These are phyloP conservation scores for Panthera uncia DNA, from an alignment of 2,113 vertebrate genomes.

Conservation along the genomic window DNA sequence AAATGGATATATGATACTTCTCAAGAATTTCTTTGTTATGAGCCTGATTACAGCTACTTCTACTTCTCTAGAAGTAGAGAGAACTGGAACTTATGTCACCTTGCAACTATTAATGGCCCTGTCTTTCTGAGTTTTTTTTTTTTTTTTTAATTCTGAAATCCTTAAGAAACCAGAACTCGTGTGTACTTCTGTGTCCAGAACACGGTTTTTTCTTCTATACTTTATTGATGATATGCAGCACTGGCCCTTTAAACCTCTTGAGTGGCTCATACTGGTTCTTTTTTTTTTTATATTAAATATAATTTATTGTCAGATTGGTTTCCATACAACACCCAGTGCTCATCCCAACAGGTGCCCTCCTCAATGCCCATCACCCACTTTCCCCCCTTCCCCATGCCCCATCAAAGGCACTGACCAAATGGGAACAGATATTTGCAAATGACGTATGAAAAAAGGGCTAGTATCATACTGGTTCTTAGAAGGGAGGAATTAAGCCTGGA, in stretches of 20 bases:
- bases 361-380: too few relatives aligned
- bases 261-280: not conserved
- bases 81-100: not conserved
- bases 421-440: too few relatives aligned
- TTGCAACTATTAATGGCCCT: not conserved
- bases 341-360: too few relatives aligned
- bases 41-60: not conserved
- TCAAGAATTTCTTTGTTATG: not conserved
- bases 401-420: too few relatives aligned
- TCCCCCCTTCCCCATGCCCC: too few relatives aligned
- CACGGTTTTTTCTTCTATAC: not conserved
- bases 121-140: not conserved
- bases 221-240: not conserved
- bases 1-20: not conserved
- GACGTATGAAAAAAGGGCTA: too few relatives aligned
- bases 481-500: not conserved
- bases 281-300: too few relatives aligned
- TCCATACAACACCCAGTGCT: too few relatives aligned
- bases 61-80: not conserved
- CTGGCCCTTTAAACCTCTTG: fast-evolving
- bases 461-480: not conserved
- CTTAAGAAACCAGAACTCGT: not conserved
- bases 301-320: too few relatives aligned
- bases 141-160: not conserved
- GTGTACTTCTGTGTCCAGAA: not conserved